Conservation (phyloP, 2,797 vertebrate species). For the Danio kyathit region DNA sequence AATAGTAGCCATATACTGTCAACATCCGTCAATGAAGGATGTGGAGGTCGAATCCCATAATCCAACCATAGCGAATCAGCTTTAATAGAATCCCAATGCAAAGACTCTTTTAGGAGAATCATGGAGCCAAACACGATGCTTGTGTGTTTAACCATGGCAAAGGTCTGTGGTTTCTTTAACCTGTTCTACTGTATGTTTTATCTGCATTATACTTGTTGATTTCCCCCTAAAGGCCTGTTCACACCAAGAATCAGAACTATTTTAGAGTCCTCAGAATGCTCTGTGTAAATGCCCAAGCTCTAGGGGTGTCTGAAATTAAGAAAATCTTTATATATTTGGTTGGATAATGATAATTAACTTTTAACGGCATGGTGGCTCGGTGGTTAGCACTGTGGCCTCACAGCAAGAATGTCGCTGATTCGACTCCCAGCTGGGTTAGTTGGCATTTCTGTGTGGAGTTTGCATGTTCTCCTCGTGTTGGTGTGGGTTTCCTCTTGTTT, state of each 20-base stretch:
- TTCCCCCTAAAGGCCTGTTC: constrained; percentile 4
- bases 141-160: constrained; percentile 16
- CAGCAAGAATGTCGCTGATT: too few species aligned
- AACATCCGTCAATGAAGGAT: constrained; percentile 2
- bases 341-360: too few species aligned
- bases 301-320: too few species aligned
- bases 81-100: constrained; percentile 44
- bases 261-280: background rate
- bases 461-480: too few species aligned
- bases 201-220: constrained; percentile 29
- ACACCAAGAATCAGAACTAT: background rate
- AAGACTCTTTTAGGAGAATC: constrained; percentile 12
- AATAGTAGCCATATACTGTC: constrained; percentile 44
- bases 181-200: constrained; percentile 44
- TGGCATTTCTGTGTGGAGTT: too few species aligned
- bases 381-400: too few species aligned
- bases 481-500: too few species aligned
- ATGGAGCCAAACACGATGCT: constrained; percentile 1
- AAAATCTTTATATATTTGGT: too few species aligned
- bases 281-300: background rate
- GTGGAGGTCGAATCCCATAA: constrained; percentile 16
- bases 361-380: too few species aligned
- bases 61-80: constrained; percentile 29
- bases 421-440: too few species aligned
- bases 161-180: constrained; percentile 18